Conservation (phyloP, 2,888 invertebrate genomes). For the Diarsia dahlii region DNA sequence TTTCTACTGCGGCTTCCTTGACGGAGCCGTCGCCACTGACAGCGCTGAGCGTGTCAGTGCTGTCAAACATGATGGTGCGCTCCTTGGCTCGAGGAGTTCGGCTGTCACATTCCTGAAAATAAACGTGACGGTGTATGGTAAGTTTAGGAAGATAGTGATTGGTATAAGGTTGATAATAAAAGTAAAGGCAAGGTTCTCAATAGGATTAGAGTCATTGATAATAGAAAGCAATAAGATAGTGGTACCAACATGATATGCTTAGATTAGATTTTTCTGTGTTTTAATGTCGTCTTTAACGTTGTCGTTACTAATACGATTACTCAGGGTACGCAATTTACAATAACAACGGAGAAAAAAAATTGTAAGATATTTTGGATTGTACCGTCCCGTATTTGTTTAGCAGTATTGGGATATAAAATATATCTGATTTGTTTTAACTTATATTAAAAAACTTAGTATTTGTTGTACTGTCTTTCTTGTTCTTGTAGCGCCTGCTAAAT, state of each 20-base stretch:
- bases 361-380: not conserved
- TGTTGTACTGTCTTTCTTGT: not conserved
- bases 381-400: not conserved
- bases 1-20: constrained; percentile 82
- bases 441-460: not conserved
- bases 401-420: not conserved
- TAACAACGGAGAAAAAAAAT: not conserved
- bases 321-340: not conserved
- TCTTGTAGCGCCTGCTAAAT: not conserved
- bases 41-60: constrained; percentile 88
- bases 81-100: constrained; percentile 85
- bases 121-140: not conserved
- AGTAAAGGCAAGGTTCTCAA: not conserved
- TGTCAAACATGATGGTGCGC: constrained; percentile 89
- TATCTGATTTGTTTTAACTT: not conserved
- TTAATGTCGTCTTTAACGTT: not conserved
- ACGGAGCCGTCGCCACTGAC: constrained; percentile 87
- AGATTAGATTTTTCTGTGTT: not conserved
- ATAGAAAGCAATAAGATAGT: not conserved
- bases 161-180: not conserved
- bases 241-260: not conserved
- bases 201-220: not conserved
- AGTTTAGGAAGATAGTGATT: not conserved
- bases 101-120: constrained; percentile 83
- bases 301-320: not conserved